Conservation (phyloP, 1,140 invertebrate genomes). For the Panagrolaimus sp. region DNA sequence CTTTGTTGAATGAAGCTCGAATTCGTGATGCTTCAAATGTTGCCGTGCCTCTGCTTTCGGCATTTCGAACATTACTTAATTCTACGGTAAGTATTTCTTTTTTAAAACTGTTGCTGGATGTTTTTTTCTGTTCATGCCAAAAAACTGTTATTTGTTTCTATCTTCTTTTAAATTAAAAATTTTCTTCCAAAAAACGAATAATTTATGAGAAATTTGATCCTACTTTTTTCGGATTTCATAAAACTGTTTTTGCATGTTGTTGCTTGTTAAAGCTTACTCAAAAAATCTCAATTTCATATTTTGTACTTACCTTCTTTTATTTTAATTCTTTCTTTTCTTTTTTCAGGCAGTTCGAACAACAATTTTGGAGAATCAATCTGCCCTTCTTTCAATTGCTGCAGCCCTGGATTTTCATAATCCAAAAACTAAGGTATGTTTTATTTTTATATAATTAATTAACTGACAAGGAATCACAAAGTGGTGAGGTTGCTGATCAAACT, state of each 20-base stretch:
- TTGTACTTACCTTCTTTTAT: background rate
- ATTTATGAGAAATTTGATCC: background rate
- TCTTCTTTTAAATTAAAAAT: no score
- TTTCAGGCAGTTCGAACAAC: conserved; percentile 13
- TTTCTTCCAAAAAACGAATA: no score
- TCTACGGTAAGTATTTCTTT: conserved; percentile 40
- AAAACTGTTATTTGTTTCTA: no score
- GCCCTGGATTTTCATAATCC: conserved; percentile 3
- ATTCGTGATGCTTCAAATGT: conserved; percentile 28
- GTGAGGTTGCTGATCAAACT: background rate
- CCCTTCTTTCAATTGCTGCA: background rate
- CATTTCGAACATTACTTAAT: conserved; percentile 46
- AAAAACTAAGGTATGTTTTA: background rate
- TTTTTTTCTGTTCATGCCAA: no score
- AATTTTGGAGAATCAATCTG: background rate
- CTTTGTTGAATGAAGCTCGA: conserved; percentile 27
- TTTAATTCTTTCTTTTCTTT: background rate
- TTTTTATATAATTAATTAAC: no score
- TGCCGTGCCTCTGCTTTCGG: conserved; percentile 41
- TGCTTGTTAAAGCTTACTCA: background rate
- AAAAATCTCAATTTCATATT: background rate
- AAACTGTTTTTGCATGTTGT: background rate
- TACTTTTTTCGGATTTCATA: background rate
- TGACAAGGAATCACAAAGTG: background rate
- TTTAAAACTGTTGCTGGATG: conserved; percentile 20